Evolutionary conservation across 1,140 invertebrate species (phyloP).

Genomic region (Brachionus koreanus): DNA sequence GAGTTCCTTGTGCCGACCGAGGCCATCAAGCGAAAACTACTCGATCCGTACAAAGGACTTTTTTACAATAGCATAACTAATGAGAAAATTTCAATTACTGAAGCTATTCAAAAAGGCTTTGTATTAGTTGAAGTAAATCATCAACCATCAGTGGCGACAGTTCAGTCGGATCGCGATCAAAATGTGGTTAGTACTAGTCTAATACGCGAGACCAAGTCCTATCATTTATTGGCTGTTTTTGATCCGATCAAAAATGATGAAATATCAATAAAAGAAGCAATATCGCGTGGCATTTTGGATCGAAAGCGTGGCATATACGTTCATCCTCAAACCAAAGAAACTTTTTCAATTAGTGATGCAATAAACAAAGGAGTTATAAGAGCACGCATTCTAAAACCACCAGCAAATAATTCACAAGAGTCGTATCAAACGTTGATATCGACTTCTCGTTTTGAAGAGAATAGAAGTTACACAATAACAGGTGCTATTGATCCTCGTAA

Average conservation of each 20-base stretch:
- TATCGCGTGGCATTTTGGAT: slow-evolving; percentile 52
- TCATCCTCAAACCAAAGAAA: background rate
- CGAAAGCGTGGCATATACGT: slow-evolving; percentile 46
- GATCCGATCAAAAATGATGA: slow-evolving; percentile 54
- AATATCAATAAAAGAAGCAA: slow-evolving; percentile 54
- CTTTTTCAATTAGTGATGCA: slow-evolving; percentile 37
- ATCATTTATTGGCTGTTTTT: slow-evolving; percentile 24
- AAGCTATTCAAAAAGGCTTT: slow-evolving; percentile 51
- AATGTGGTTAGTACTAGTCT: slow-evolving; percentile 35
- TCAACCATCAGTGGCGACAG: slow-evolving; percentile 44
- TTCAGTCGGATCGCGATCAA: slow-evolving; percentile 4
- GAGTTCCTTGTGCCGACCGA: slow-evolving; percentile 71
- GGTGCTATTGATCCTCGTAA: slow-evolving; percentile 75
- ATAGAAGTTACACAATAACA: slow-evolving; percentile 57
- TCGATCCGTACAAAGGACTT: slow-evolving; percentile 48
- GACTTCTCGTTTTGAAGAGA: slow-evolving; percentile 49
- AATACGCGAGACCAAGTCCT: slow-evolving; percentile 42
- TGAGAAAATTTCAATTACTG: slow-evolving; percentile 49
- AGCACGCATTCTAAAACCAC: slow-evolving; percentile 46
- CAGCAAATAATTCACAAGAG: slow-evolving; percentile 46
- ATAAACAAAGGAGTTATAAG: slow-evolving; percentile 53
- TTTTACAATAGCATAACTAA: slow-evolving; percentile 50
- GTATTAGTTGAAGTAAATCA: slow-evolving; percentile 48
- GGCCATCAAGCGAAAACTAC: slow-evolving; percentile 63
- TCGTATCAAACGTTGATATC: slow-evolving; percentile 45